phyloP scores from a whole-genome alignment of 2,113 vertebrate species.

The Otocyon megalotis region DNA sequence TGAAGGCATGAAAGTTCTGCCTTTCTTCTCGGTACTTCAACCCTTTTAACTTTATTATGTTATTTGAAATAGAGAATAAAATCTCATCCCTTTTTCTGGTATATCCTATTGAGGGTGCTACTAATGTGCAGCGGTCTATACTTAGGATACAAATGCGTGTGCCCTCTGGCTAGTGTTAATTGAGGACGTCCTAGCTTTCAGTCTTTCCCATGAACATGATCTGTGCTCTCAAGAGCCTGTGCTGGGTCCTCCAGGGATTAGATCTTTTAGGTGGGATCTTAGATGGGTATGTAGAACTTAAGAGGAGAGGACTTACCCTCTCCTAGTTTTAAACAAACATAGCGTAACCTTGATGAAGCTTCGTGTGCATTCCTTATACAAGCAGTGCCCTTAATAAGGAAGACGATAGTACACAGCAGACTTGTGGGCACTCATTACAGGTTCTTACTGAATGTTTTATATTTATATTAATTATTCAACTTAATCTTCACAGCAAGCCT shows the following conservation, averaged over 20 bases:
- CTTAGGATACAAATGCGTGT: rapidly evolving
- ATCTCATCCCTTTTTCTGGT: background rate
- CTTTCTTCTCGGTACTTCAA: background rate
- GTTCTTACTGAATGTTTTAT: background rate
- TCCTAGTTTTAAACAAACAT: background rate
- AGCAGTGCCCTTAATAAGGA: background rate
- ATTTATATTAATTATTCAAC: background rate
- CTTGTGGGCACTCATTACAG: background rate
- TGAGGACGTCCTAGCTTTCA: background rate
- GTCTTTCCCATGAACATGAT: rapidly evolving
- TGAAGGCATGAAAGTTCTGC: background rate
- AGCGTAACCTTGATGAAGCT: rapidly evolving
- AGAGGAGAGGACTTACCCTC: rapidly evolving
- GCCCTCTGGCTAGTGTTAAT: background rate
- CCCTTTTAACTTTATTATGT: background rate
- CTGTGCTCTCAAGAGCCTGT: background rate
- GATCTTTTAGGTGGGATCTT: background rate
- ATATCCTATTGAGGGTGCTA: rapidly evolving
- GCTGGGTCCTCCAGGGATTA: background rate
- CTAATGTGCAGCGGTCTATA: background rate
- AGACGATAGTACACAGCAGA: rapidly evolving
- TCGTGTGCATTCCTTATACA: too few relatives aligned
- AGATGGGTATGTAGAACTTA: too few relatives aligned
- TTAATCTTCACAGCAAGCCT: background rate
- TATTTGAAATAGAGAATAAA: background rate